A percentile compares a stretch with the other conserved stretches of the same genome.
phyloP scores from a whole-genome alignment of 2,888 invertebrate genomes.

The Ptychoptera albimana region DNA sequence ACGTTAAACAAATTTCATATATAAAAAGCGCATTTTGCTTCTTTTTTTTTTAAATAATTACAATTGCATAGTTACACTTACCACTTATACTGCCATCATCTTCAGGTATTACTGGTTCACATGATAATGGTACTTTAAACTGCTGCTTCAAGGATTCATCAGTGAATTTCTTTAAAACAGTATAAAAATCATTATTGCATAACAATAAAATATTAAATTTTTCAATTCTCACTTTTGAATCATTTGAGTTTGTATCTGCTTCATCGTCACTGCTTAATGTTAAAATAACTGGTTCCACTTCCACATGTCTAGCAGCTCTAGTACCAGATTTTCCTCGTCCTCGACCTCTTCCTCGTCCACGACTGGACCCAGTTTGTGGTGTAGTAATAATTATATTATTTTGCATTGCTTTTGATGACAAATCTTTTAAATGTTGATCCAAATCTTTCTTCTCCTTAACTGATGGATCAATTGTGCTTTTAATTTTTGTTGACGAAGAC shows the following conservation, averaged over 20 bases:
- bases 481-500: neutral
- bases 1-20: no score
- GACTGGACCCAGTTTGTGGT: constrained; percentile 4
- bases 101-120: constrained; percentile 22
- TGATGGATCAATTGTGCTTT: constrained; percentile 19
- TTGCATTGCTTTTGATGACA: neutral
- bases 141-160: no score
- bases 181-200: neutral
- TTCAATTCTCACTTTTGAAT: constrained; percentile 2
- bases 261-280: constrained; percentile 58
- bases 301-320: constrained; percentile 34
- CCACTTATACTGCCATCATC: constrained; percentile 13
- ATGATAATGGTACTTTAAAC: constrained; percentile 14
- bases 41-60: no score
- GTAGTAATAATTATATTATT: neutral
- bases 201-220: neutral
- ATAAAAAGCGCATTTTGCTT: no score
- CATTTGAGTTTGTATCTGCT: constrained; percentile 20
- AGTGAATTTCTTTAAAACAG: neutral
- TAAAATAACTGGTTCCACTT: constrained; percentile 50
- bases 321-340: constrained; percentile 28
- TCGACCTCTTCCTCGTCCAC: constrained; percentile 15
- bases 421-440: neutral
- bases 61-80: constrained; percentile 3
- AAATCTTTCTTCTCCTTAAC: neutral